These are phyloP conservation scores for Romanogobio albipinnatus DNA, from an alignment of 2,113 vertebrate species.

Conservation along the genomic window DNA sequence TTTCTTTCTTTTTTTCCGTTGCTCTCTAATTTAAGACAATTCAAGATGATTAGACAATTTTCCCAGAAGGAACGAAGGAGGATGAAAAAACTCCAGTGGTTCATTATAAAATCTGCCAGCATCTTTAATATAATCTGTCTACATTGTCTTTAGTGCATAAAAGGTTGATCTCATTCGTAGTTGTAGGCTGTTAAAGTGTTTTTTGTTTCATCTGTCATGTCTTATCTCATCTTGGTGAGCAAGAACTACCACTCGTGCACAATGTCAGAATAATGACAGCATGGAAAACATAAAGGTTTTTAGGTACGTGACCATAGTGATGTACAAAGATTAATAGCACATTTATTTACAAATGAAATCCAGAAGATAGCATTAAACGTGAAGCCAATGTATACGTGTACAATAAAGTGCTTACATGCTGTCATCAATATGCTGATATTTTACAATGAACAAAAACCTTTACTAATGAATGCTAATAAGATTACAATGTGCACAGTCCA, in stretches of 20 bases:
- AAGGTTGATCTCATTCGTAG: neutral
- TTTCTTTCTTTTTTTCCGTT: constrained; percentile 49
- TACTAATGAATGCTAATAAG: neutral
- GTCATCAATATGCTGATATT: neutral
- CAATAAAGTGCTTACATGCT: neutral
- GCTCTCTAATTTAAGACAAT: constrained; percentile 66
- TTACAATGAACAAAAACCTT: neutral
- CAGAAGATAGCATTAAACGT: neutral
- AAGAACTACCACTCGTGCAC: neutral
- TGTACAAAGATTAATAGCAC: neutral
- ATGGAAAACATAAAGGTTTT: neutral
- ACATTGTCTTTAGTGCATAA: constrained; percentile 26
- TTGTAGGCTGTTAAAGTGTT: neutral
- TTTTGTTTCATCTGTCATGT: neutral
- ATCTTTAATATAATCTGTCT: constrained; percentile 41
- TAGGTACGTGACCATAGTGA: neutral
- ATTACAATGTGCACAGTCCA: neutral
- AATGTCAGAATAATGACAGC: neutral
- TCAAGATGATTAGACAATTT: constrained; percentile 56
- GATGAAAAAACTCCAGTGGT: constrained; percentile 29
- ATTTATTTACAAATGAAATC: neutral
- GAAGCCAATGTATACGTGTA: neutral
- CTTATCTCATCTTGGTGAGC: neutral
- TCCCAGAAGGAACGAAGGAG: constrained; percentile 26
- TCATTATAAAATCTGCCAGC: constrained; percentile 42